Evolutionary conservation across 2,113 vertebrate genomes (phyloP).

Genomic region (Trogon melanurus): DNA sequence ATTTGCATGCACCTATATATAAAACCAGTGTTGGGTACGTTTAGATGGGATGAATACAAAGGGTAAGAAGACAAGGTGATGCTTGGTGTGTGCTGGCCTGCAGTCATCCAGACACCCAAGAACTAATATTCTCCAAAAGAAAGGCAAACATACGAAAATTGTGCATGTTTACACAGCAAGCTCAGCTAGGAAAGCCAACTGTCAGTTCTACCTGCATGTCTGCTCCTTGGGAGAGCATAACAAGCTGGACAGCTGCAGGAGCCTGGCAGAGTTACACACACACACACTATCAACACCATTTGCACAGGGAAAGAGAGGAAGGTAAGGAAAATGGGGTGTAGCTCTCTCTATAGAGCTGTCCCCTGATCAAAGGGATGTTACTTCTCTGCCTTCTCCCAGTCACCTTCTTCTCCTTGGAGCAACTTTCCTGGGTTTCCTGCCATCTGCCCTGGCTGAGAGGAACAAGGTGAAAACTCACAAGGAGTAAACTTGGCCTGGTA

Average conservation of each 20-base stretch:
- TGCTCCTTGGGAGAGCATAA: background rate
- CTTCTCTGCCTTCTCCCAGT: background rate
- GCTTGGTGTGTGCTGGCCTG: background rate
- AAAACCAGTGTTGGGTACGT: background rate
- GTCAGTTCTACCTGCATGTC: background rate
- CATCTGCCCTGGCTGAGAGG: background rate
- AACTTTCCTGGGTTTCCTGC: background rate
- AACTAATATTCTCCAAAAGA: background rate
- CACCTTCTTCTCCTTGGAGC: background rate
- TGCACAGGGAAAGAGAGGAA: background rate
- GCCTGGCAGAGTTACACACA: background rate
- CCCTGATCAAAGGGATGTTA: background rate
- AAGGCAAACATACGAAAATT: background rate
- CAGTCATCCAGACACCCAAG: background rate
- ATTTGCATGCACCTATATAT: background rate
- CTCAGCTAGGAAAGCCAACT: background rate
- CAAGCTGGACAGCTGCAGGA: background rate
- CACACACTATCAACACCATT: background rate
- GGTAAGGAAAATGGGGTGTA: background rate
- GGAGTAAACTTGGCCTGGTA: background rate
- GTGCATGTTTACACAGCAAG: background rate
- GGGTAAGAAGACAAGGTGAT: background rate
- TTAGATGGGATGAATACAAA: accelerated
- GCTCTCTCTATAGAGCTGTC: background rate
- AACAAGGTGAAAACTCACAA: background rate